Conservation (phyloP, 2,113 vertebrate genomes). For the Columba janthina region DNA sequence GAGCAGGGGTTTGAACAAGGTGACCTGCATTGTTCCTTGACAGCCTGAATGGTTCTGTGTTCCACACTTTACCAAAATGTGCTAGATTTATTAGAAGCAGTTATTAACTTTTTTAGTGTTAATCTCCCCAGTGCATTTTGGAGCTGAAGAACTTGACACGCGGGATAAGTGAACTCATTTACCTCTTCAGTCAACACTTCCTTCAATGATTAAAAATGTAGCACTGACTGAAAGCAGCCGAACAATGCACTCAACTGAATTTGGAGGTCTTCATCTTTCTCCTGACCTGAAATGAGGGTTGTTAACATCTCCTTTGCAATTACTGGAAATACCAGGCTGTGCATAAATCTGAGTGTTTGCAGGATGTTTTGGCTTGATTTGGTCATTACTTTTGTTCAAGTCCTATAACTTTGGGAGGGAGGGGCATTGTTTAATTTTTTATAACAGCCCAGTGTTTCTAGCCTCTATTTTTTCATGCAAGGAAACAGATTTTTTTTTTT, state of each 20-base stretch:
- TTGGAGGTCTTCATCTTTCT: neutral
- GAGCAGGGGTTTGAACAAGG: neutral
- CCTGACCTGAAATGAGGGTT: neutral
- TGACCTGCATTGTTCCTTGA: neutral
- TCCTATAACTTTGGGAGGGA: neutral
- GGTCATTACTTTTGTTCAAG: neutral
- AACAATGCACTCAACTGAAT: neutral
- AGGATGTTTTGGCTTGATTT: neutral
- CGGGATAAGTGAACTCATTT: neutral
- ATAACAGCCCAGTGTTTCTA: neutral
- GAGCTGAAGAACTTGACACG: neutral
- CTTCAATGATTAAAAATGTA: slow-evolving; percentile 17
- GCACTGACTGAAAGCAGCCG: neutral
- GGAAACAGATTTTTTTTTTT: neutral
- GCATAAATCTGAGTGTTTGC: neutral
- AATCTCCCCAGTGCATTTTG: neutral
- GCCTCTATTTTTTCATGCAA: neutral
- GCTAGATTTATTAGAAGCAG: neutral
- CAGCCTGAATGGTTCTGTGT: neutral
- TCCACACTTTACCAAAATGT: neutral
- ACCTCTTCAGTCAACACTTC: neutral
- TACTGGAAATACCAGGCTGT: neutral
- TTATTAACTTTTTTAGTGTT: neutral
- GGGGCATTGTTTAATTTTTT: neutral
- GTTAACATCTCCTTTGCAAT: neutral